These are phyloP conservation scores for Augochlorella aurata DNA, from an alignment of 2,888 invertebrate species.

Conservation along the genomic window DNA sequence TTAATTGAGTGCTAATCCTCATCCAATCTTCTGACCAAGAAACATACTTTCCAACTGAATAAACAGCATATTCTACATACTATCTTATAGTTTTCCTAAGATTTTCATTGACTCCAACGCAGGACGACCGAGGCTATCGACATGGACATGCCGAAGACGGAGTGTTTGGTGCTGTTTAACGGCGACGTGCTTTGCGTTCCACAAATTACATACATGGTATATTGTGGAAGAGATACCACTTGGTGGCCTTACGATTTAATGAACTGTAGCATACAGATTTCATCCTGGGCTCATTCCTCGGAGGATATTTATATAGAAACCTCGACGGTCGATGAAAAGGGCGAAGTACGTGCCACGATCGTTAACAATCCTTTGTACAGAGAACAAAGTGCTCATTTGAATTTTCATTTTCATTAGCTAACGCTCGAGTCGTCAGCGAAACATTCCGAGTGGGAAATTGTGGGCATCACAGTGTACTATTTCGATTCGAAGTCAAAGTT, in stretches of 20 bases:
- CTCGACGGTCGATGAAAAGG: rapidly evolving
- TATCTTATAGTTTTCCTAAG: not conserved
- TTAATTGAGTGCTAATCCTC: not conserved
- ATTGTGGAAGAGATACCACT: slow-evolving; percentile 84
- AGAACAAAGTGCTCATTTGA: not conserved
- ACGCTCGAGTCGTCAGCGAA: slow-evolving; percentile 7
- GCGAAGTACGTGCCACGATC: slow-evolving; percentile 13
- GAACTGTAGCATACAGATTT: slow-evolving; percentile 85
- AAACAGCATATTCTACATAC: no score
- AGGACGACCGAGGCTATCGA: slow-evolving; percentile 30
- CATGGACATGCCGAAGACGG: slow-evolving; percentile 69
- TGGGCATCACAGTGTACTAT: slow-evolving; percentile 79
- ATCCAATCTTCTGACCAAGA: no score
- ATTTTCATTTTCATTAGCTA: slow-evolving; percentile 28
- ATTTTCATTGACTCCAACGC: not conserved
- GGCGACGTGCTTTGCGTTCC: slow-evolving; percentile 86
- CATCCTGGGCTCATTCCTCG: slow-evolving; percentile 86
- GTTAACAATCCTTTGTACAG: not conserved
- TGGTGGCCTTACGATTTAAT: slow-evolving; percentile 87
- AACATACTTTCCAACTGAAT: no score
- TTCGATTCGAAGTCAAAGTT: slow-evolving; percentile 82
- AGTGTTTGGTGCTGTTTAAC: slow-evolving; percentile 82
- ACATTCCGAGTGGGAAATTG: slow-evolving; percentile 84
- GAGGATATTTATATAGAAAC: slow-evolving; percentile 84
- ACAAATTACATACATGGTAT: slow-evolving; percentile 83